Percentiles rank a stretch among this genome's conserved stretches.
Evolutionary conservation across 2,888 invertebrate genomes (phyloP).

Genomic region (Pseudolycoriella hygida): DNA sequence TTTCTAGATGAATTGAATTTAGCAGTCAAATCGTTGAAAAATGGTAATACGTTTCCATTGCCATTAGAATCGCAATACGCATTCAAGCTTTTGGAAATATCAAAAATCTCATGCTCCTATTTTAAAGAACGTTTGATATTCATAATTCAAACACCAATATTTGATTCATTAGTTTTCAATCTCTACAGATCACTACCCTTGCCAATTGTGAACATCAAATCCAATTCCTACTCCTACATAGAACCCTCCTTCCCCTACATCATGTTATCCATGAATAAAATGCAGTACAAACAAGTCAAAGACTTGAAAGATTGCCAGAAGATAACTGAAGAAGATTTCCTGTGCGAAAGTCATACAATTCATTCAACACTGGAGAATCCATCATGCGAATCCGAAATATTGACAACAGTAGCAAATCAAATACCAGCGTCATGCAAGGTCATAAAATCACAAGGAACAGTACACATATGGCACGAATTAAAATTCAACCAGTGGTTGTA

Average conservation of each 20-base stretch:
- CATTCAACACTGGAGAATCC: not conserved
- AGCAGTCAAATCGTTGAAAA: not conserved
- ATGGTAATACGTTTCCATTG: conserved; percentile 1
- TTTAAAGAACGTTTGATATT: not conserved
- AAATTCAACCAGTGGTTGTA: not conserved
- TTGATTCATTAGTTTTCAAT: not conserved
- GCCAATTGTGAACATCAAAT: not conserved
- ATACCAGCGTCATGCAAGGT: not conserved
- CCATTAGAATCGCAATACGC: not conserved
- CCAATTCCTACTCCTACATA: not conserved
- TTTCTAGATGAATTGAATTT: conserved; percentile 8
- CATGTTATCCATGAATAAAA: not conserved
- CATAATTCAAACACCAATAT: not conserved
- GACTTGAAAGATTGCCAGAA: not conserved
- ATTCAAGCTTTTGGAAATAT: not conserved
- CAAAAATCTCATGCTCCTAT: not conserved
- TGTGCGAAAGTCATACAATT: not conserved
- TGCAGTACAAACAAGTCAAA: not conserved
- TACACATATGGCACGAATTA: not conserved
- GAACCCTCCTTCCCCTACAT: not conserved
- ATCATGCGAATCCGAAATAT: not conserved
- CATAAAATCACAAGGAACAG: not conserved
- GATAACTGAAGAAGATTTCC: not conserved
- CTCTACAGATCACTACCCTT: not conserved
- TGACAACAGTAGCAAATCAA: not conserved